A percentile compares a stretch with the other conserved stretches of the same genome.
Conservation (phyloP, 2,113 vertebrate species). For the Platysteira castanea region DNA sequence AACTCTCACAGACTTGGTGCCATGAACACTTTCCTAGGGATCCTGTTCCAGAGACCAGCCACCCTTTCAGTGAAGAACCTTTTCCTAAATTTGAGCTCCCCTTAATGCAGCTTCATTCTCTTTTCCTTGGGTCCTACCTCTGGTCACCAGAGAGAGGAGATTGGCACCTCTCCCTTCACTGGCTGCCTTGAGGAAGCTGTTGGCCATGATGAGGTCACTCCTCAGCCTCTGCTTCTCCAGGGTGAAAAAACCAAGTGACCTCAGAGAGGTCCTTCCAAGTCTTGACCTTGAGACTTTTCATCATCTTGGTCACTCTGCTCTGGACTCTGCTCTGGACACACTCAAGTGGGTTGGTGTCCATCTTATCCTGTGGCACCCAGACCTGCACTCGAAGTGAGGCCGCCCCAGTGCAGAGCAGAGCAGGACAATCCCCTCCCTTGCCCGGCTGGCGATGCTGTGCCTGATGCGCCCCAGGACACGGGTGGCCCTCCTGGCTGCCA, state of each 20-base stretch:
- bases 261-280: not conserved
- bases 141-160: not conserved
- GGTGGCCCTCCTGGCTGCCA: not conserved
- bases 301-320: not conserved
- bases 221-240: not conserved
- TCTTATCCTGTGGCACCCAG: fast-evolving
- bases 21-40: not conserved
- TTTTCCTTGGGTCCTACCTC: not conserved
- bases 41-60: not conserved
- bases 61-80: not conserved
- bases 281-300: not conserved
- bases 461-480: fast-evolving
- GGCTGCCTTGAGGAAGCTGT: fast-evolving
- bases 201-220: not conserved
- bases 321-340: not conserved
- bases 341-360: not conserved
- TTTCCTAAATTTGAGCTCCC: not conserved
- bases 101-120: not conserved
- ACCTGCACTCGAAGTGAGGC: fast-evolving
- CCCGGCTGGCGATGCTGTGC: fast-evolving
- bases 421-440: not conserved
- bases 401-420: fast-evolving
- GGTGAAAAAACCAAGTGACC: not conserved
- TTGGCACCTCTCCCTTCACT: not conserved
- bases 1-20: not conserved